Evolutionary conservation across 1,140 invertebrate species (phyloP), one percentile per base, ranked within the genome.

Genomic region (Adelges cooleyi): DNA sequence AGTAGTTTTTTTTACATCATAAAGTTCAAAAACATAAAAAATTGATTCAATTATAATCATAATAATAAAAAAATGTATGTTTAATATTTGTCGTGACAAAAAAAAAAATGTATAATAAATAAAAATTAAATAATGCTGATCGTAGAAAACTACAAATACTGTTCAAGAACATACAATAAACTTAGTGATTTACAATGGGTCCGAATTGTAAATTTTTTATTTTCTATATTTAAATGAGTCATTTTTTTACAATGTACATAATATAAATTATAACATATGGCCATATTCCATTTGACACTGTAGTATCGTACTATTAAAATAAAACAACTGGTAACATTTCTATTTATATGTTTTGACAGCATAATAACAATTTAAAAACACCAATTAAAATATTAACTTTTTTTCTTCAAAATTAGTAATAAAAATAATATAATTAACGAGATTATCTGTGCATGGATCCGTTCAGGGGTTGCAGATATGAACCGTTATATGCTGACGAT

Each of bases 401-500:
- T 36, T 11, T 25, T 13, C 33, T 17, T 46, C 44, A 13, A 44
- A 25, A 40, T 42, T 44, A 27, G 1, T 38, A 56, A 18, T 42
- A 56, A 48, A 56, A 36, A 53, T n/a, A n/a, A n/a, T n/a, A 38
- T 54, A 44, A 27, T 29, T 46, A 23, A 27, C 29, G 56, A 59
- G 42, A 62, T 62, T 62, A 62, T 46, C 56, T 48, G 17, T 62
- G 56, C 56, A 62, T 48, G 13, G 56, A 62, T 25, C 56, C 56
- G 15, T 62, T 62, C 15, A 62, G 20, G 3, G 56, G 56, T 33
- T 62, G 56, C 18, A 62, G 46, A 62, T 62, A 62, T 25, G 56
- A 62, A 13, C 56, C 42, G 4, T 62, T 62, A 33, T 62, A 62
- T 33, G 56, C 40, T 3, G 56, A 33, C 2, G 17, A 9, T 0